Conservation (phyloP, 2,888 invertebrate genomes). For the Nowickia ferox region DNA sequence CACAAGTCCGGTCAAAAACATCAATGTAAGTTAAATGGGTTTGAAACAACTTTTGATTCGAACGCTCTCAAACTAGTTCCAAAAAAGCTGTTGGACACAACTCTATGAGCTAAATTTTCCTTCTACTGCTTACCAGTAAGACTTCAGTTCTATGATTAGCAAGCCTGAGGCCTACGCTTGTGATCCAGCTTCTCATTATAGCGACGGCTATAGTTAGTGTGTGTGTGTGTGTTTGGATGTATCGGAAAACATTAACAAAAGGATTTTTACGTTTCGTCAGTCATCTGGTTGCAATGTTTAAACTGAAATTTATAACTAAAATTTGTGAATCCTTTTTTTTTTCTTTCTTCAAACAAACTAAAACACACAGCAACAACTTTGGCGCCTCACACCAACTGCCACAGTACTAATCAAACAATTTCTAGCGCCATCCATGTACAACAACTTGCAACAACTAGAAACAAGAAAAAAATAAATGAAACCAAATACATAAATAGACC, state of each 20-base stretch:
- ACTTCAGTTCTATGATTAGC: no score
- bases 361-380: background rate
- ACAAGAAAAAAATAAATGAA: constrained; percentile 29
- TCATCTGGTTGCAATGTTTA: background rate
- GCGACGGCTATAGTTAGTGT: no score
- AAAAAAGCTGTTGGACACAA: no score
- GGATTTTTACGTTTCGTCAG: background rate
- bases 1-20: no score
- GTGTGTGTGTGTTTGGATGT: background rate
- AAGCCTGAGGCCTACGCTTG: no score
- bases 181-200: no score
- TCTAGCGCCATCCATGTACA: constrained; percentile 61
- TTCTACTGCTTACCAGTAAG: no score
- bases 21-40: no score
- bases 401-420: background rate
- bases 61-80: no score
- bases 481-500: constrained; percentile 25
- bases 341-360: background rate
- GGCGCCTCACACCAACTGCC: constrained; percentile 21
- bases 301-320: background rate
- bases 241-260: no score
- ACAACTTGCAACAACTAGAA: constrained; percentile 28
- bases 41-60: no score
- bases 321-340: constrained; percentile 4
- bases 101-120: no score